phyloP scores from a whole-genome alignment of 2,113 vertebrate species.

The Caracal caracal region DNA sequence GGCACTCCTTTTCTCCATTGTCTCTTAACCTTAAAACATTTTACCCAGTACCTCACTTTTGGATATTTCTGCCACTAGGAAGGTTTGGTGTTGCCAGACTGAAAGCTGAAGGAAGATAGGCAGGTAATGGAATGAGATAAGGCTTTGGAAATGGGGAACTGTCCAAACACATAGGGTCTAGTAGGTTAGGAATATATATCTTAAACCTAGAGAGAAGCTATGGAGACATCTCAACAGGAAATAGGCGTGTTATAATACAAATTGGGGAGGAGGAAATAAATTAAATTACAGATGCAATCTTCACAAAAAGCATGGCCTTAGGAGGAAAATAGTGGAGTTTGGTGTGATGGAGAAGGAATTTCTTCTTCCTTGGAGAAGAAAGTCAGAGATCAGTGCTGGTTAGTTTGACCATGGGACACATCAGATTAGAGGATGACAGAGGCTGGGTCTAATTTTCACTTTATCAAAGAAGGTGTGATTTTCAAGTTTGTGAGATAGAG shows the following conservation, averaged over 20 bases:
- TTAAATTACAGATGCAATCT: neutral
- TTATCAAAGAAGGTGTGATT: neutral
- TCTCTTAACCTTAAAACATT: neutral
- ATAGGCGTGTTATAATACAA: neutral
- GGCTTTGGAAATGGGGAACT: fast-evolving
- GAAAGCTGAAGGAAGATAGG: fast-evolving
- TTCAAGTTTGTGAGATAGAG: neutral
- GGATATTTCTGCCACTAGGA: neutral
- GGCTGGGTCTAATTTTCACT: neutral
- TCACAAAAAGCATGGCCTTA: neutral
- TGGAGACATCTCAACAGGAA: neutral
- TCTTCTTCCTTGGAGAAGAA: neutral
- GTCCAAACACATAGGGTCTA: neutral
- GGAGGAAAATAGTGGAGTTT: neutral
- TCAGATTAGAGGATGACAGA: neutral
- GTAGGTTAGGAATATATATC: neutral
- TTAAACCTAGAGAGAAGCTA: neutral
- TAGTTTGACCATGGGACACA: neutral
- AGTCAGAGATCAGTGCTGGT: neutral
- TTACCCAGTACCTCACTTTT: neutral
- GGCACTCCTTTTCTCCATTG: neutral
- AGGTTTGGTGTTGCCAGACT: neutral
- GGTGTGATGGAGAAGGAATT: neutral
- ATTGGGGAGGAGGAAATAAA: neutral
- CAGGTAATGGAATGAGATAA: neutral